Evolutionary conservation across 2,113 vertebrate species (phyloP).

Genomic region (Aegithalos caudatus): DNA sequence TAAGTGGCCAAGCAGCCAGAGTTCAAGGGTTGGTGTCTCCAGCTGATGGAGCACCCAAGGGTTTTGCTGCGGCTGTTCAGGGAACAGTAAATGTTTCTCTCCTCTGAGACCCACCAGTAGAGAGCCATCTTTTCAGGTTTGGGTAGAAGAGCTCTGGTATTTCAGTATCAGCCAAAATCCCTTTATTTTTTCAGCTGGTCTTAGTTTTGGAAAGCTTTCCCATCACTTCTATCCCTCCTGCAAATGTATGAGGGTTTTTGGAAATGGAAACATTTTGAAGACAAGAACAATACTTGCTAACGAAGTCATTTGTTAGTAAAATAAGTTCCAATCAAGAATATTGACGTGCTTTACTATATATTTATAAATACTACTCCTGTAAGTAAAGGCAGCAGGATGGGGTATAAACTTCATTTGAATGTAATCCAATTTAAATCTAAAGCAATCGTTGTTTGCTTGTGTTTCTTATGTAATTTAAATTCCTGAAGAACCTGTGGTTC

Average conservation of each 20-base stretch:
- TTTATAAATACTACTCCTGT: conserved; percentile 6
- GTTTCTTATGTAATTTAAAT: background rate
- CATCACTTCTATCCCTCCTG: background rate
- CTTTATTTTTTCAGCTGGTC: background rate
- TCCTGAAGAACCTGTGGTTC: background rate
- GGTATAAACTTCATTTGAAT: background rate
- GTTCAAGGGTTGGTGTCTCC: background rate
- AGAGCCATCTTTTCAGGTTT: background rate
- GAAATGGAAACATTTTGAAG: background rate
- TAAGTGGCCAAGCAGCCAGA: background rate
- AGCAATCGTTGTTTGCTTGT: background rate
- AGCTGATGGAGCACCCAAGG: background rate
- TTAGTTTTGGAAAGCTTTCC: background rate
- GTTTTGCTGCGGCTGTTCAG: background rate
- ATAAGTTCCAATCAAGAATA: conserved; percentile 12
- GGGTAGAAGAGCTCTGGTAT: background rate
- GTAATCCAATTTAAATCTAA: conserved; percentile 14
- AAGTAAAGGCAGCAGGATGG: background rate
- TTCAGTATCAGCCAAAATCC: background rate
- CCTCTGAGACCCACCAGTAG: background rate
- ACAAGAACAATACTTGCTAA: background rate
- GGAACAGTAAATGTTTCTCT: background rate
- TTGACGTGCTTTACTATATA: background rate
- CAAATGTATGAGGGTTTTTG: background rate
- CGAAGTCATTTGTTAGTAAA: background rate